Conservation (phyloP, 2,113 vertebrate genomes). For the Lophura nycthemera region DNA sequence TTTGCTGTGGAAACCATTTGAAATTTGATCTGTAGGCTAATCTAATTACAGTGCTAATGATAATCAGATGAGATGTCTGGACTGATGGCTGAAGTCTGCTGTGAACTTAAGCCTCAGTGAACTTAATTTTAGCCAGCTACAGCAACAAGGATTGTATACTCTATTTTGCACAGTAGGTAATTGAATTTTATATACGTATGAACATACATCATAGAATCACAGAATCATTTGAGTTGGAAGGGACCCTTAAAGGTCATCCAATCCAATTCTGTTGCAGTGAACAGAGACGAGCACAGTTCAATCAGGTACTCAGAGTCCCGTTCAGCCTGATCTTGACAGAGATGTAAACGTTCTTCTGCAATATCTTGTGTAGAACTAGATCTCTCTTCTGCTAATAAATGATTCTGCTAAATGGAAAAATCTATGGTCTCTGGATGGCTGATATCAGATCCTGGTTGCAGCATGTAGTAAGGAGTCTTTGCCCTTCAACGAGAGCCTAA, state of each 20-base stretch:
- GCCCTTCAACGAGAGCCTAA: neutral
- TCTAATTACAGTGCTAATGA: slow-evolving; percentile 64
- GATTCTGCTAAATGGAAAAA: neutral
- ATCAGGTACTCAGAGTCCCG: too few relatives aligned
- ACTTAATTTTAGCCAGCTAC: slow-evolving; percentile 49
- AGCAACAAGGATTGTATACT: neutral
- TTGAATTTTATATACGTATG: neutral
- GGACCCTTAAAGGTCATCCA: too few relatives aligned
- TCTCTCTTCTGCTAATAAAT: neutral
- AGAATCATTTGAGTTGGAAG: too few relatives aligned
- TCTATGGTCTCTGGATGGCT: neutral
- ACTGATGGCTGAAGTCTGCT: neutral
- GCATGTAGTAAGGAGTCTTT: neutral
- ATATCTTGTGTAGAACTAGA: neutral
- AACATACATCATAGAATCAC: too few relatives aligned
- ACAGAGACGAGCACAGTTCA: too few relatives aligned
- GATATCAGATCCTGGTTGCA: neutral
- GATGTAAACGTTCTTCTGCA: neutral
- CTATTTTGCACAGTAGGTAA: neutral
- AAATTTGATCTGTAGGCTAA: slow-evolving; percentile 65
- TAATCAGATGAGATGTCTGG: slow-evolving; percentile 54
- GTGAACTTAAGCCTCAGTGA: slow-evolving; percentile 45
- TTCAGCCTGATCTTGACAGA: neutral
- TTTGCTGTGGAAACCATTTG: slow-evolving; percentile 60
- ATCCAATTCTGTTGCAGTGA: too few relatives aligned